Base-by-base conservation (phyloP, 2,888 invertebrate species). In the Agrotis puta region DNA sequence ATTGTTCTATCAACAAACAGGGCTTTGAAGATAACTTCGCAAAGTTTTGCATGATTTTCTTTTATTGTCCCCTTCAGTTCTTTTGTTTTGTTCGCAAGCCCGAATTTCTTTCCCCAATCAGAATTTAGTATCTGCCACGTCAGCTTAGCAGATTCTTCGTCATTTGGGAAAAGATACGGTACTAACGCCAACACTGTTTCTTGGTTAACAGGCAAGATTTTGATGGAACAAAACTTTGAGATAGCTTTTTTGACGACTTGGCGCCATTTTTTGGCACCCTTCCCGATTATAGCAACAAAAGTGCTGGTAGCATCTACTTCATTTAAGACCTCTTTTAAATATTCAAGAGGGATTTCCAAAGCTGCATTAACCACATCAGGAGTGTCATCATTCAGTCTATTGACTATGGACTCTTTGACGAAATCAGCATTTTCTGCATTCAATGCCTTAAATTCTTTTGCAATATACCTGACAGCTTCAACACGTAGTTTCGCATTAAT, bases 331-430 rank as follows among this genome's bases (percentile, higher is more conserved):
- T 96, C 90, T 47, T 93, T 85, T 9, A 96, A 83, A 77, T 87
- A 86, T 5, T 92, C 81, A 64, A 85, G 82, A 0, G 96, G 91
- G 22, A 97, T 92, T 27, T 94, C 92, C 5, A 97, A 91, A 54
- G 96, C 93, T 51, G 97, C 96, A 24, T 88, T 86, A 0, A 98
- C 97, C 1, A 98, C 97, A 61, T 94, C 90, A 0, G 96, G 92
- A 81, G 97, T 96, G 20, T 98, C 97, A 91, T 98, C 98, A 63
- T 95, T 94, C 3, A 98, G 96, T 73, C 98, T 96, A 82, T 97
- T 97, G 3, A 97, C 87, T 9, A 98, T 92, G 0, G 97, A 97
- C 64, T 97, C 97, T 78, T 97, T 97, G 0, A 98, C 93, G 85
- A 97, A 96, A n/a, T 97, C 97, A 45, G 94, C 88, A 83, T 97